These are phyloP conservation scores for Toxotes jaculatrix DNA, from an alignment of 2,113 vertebrate species.

Conservation along the genomic window DNA sequence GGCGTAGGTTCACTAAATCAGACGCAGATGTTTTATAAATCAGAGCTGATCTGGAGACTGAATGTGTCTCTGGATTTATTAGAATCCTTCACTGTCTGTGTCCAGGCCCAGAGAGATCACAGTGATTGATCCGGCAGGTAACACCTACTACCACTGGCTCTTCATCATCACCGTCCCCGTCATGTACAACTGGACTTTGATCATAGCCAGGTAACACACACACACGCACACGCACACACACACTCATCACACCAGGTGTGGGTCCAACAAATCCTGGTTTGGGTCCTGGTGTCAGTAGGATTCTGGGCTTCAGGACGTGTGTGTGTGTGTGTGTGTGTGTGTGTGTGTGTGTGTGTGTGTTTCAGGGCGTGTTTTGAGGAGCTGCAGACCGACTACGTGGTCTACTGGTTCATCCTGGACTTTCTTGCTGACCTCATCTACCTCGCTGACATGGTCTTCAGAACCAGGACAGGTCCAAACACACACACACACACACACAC, in stretches of 20 bases:
- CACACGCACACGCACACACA: no score
- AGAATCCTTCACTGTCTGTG: neutral
- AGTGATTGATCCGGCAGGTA: constrained; percentile 91
- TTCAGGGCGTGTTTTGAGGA: constrained; percentile 97
- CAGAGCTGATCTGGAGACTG: no score
- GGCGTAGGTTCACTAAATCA: constrained; percentile 75
- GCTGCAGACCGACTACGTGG: constrained; percentile 89
- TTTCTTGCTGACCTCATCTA: constrained; percentile 88
- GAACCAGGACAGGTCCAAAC: constrained; percentile 91
- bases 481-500: neutral
- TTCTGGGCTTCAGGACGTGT: no score
- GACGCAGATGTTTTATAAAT: no score
- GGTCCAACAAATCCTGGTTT: neutral
- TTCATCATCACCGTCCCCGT: constrained; percentile 93
- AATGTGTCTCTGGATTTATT: no score
- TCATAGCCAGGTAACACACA: constrained; percentile 91
- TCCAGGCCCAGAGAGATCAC: constrained; percentile 87
- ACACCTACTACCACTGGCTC: constrained; percentile 95
- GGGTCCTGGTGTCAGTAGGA: no score
- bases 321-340: constrained; percentile 11
- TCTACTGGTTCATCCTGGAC: constrained; percentile 89
- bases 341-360: constrained; percentile 39
- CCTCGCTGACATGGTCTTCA: constrained; percentile 92
- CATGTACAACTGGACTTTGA: constrained; percentile 98
- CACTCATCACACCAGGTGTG: no score